A percentile compares a stretch with the other conserved stretches of the same genome.
Evolutionary conservation across 2,888 invertebrate species (phyloP).

Genomic region (Dasypogon diadema): DNA sequence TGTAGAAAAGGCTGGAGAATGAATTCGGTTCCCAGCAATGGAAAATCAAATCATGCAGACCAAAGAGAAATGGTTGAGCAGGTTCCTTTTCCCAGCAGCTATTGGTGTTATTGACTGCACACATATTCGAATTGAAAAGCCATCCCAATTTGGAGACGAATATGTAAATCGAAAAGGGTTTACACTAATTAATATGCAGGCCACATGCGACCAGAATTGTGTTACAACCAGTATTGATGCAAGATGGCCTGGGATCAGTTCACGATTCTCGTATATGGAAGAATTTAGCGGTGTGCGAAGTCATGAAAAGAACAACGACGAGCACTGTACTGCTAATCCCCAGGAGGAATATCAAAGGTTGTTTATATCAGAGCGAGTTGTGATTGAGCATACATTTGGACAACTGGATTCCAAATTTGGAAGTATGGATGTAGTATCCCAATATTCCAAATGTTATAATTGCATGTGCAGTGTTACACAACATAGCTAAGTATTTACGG

Average conservation of each 20-base stretch:
- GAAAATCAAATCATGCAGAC: not conserved
- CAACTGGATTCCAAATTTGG: no score
- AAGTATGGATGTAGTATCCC: no score
- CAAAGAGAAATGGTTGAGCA: not conserved
- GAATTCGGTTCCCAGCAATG: not conserved
- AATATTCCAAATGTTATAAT: no score
- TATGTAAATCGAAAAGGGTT: not conserved
- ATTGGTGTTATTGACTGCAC: not conserved
- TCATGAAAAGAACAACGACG: no score
- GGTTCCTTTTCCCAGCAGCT: no score
- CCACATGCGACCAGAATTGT: not conserved
- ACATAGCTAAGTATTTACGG: no score
- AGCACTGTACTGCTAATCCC: no score
- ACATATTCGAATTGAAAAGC: not conserved
- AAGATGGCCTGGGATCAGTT: not conserved
- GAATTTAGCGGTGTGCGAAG: no score
- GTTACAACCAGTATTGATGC: not conserved
- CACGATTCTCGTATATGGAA: not conserved
- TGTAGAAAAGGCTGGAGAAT: not conserved
- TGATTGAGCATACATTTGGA: no score
- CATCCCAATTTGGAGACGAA: not conserved
- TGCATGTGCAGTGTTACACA: no score
- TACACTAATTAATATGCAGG: not conserved
- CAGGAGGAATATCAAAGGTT: no score
- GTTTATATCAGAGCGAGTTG: no score